Conservation (phyloP, 2,113 vertebrate species). For the Nothobranchius kuhntae region DNA sequence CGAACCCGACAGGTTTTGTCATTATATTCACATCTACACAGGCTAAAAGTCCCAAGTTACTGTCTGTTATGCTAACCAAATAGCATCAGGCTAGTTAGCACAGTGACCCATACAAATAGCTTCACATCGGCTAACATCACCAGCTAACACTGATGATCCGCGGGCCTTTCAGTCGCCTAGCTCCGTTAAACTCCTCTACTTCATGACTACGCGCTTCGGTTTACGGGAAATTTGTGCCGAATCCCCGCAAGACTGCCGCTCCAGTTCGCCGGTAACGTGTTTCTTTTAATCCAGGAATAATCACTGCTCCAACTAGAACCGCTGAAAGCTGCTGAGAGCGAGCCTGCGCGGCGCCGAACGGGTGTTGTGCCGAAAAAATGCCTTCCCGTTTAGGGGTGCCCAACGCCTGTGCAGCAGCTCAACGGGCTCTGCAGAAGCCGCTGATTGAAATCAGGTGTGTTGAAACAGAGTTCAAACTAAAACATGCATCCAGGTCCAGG, state of each 20-base stretch:
- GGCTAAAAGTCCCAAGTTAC: slow-evolving; percentile 13
- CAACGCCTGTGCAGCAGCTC: no score
- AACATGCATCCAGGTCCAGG: no score
- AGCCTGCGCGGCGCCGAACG: slow-evolving; percentile 28
- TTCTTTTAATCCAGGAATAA: slow-evolving; percentile 52
- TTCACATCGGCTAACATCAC: slow-evolving; percentile 43
- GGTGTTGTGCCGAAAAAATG: not conserved
- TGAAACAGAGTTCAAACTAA: no score
- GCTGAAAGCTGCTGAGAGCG: slow-evolving; percentile 3
- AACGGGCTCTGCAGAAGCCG: no score
- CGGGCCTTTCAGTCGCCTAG: slow-evolving; percentile 51
- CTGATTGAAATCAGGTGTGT: no score
- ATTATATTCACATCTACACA: slow-evolving; percentile 35
- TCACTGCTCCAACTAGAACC: slow-evolving; percentile 1
- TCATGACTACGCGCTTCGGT: slow-evolving; percentile 44
- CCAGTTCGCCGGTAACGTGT: slow-evolving; percentile 16
- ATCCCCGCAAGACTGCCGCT: slow-evolving; percentile 17
- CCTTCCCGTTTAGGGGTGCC: no score
- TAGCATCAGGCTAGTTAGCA: slow-evolving; percentile 56
- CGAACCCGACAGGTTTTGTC: not conserved
- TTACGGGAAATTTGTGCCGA: slow-evolving; percentile 31
- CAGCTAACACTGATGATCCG: slow-evolving; percentile 45
- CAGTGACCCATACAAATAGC: slow-evolving; percentile 52
- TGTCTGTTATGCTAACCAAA: slow-evolving; percentile 64
- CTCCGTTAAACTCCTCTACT: slow-evolving; percentile 40